Conservation (phyloP, 2,888 invertebrate species). For the Iphiclides podalirius region DNA sequence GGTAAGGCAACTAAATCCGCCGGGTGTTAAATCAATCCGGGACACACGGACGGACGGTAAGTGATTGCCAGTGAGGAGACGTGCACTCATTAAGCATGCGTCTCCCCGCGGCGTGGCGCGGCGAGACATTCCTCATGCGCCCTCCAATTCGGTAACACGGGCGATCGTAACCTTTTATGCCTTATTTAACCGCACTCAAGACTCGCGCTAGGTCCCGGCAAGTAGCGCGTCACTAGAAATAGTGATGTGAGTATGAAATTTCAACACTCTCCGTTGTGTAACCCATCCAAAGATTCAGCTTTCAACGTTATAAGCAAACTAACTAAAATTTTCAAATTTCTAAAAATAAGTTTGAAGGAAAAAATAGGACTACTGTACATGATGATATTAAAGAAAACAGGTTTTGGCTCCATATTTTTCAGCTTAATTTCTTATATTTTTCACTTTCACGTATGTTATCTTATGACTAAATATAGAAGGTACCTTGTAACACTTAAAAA, state of each 20-base stretch:
- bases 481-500: too few species aligned
- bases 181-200: constrained; percentile 15
- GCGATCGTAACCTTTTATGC: constrained; percentile 25
- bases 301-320: too few species aligned
- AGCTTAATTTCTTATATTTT: too few species aligned
- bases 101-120: constrained; percentile 14
- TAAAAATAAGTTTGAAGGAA: too few species aligned
- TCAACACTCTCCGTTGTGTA: background rate
- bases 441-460: too few species aligned
- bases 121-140: constrained; percentile 32
- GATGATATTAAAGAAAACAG: too few species aligned
- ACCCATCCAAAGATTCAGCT: too few species aligned
- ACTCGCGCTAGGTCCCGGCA: background rate
- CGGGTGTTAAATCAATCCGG: constrained; percentile 23
- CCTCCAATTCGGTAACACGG: constrained; percentile 24
- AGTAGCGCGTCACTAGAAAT: background rate
- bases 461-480: too few species aligned
- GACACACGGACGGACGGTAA: constrained; percentile 5
- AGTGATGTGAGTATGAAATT: background rate
- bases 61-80: constrained; percentile 18
- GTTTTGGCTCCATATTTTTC: too few species aligned
- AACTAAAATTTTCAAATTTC: too few species aligned
- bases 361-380: too few species aligned
- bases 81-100: constrained; percentile 17
- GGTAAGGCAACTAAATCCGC: constrained; percentile 2